Percentiles rank a stretch among this genome's conserved stretches.
Conservation (phyloP, 1,140 invertebrate genomes). For the Eurytemora carolleeae region DNA sequence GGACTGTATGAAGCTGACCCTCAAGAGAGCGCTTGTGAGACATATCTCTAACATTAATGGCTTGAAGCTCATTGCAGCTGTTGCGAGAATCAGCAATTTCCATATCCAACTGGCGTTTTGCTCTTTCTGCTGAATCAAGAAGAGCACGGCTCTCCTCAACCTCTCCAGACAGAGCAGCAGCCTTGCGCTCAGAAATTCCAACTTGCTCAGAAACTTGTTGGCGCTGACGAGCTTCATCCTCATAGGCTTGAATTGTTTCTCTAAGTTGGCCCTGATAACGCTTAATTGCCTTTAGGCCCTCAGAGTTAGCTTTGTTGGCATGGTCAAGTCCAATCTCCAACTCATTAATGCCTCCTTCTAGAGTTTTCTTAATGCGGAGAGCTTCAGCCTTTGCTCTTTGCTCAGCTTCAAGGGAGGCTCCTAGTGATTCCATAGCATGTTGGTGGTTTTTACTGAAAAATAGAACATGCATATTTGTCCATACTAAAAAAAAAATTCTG, state of each 20-base stretch:
- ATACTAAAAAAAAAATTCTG: neutral
- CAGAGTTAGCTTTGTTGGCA: conserved; percentile 30
- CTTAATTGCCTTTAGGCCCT: conserved; percentile 32
- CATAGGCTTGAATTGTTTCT: conserved; percentile 24
- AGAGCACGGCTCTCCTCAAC: conserved; percentile 33
- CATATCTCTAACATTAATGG: conserved; percentile 2
- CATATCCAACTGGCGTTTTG: conserved; percentile 22
- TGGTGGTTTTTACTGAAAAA: conserved; percentile 85
- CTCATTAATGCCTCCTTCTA: conserved; percentile 39
- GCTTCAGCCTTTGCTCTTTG: conserved; percentile 33
- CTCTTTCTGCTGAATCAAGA: conserved; percentile 35
- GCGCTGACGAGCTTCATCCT: conserved; percentile 89
- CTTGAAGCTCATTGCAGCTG: neutral
- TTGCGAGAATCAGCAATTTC: neutral
- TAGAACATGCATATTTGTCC: conserved; percentile 6
- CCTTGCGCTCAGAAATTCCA: conserved; percentile 34
- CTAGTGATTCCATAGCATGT: conserved; percentile 37
- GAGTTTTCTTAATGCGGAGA: conserved; percentile 36
- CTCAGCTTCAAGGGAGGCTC: conserved; percentile 35
- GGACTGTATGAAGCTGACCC: conserved; percentile 5
- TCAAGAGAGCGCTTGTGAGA: conserved; percentile 7
- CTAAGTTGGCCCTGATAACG: conserved; percentile 1
- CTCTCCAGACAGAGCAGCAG: conserved; percentile 30
- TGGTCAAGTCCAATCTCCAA: conserved; percentile 34
- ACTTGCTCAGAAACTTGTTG: conserved; percentile 92